Base-by-base conservation (phyloP, 2,888 invertebrate genomes). In the Hyles lineata region DNA sequence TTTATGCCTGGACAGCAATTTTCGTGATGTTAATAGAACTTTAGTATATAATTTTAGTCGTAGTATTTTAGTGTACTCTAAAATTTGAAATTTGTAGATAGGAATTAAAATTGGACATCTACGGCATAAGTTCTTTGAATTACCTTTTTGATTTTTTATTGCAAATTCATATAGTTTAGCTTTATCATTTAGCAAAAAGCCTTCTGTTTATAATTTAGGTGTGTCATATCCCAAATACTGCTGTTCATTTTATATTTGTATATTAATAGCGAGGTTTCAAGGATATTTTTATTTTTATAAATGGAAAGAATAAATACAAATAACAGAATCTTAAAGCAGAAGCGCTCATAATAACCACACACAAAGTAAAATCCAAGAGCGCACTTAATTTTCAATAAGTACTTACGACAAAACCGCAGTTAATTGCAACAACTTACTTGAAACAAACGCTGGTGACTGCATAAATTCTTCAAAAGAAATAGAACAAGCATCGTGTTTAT, bases 381-480 rank as follows among this genome's bases (percentile, higher is more conserved):
- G 9, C 15, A 35, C 21, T 21, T 67, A 35, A 67, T 55, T 55
- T 55, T 55, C 55, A 67, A 67, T 67, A 29, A 25, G 50, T 50
- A 67, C 43, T 67, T 23, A 50, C 67, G 23, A 50, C 23, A 67
- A 67, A 67, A 67, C 67, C 67, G 23, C 50, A 23, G 23, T 23
- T 50, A 67, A 67, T 67, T 67, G 72, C 75, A 77, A 75, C 76
- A 74, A 76, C 80, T 82, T 76, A 79, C 78, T 77, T 67, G 67
- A 50, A 50, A 23, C 67, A 23, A 67, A 50, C 69, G 74, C 72
- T 76, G 69, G 63, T 71, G 73, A 76, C 76, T 78, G 75, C 73
- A 76, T 75, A 76, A 80, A 83, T 76, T 78, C 72, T 73, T 70
- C 75, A 78, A 82, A 83, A 82, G 79, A 85, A 83, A 80, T 77